Conservation (phyloP, 1,140 invertebrate species). For the Cryptotermes secundus region DNA sequence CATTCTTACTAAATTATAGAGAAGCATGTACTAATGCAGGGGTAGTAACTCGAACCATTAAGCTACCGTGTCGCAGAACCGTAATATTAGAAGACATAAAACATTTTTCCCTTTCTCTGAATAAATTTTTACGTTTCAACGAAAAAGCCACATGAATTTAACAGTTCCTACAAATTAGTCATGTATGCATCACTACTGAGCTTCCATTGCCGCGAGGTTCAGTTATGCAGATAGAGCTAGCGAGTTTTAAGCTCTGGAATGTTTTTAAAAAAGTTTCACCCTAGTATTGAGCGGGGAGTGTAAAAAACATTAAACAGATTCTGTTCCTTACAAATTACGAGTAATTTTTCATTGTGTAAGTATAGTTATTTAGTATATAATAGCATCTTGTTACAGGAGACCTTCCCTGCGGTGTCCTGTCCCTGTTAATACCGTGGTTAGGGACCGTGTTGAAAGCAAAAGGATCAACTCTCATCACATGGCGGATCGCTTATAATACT, state of each 20-base stretch:
- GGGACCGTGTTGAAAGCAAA: not conserved
- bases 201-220: not conserved
- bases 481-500: too few species aligned
- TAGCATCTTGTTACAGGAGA: not conserved
- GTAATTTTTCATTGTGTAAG: not conserved
- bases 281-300: not conserved
- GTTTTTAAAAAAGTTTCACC: not conserved
- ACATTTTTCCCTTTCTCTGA: not conserved
- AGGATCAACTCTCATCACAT: too few species aligned
- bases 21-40: too few species aligned
- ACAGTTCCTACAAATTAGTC: not conserved
- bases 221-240: not conserved
- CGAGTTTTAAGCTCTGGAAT: not conserved
- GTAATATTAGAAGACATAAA: too few species aligned
- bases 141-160: not conserved
- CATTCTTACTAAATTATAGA: too few species aligned
- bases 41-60: too few species aligned
- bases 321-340: not conserved
- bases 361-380: conserved; percentile 1
- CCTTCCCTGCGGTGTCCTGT: not conserved
- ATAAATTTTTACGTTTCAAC: not conserved
- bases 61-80: not conserved
- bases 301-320: not conserved
- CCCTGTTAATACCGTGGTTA: not conserved
- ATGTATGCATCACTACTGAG: not conserved